Evolutionary conservation across 2,113 vertebrate species (phyloP).

Genomic region (Channa argus): DNA sequence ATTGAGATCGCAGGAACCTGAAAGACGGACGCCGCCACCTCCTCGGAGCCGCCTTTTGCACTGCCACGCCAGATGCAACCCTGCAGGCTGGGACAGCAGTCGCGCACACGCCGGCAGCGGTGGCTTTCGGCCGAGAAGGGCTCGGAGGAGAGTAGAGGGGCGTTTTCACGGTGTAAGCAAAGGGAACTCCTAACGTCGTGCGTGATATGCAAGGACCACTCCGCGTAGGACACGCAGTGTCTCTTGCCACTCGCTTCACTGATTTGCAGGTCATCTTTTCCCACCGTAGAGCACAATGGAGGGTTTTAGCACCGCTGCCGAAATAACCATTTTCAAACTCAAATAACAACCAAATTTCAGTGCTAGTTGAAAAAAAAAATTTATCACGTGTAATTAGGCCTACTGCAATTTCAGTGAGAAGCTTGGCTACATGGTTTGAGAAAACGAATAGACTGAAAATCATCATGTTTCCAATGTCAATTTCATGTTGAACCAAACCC

Average conservation of each 20-base stretch:
- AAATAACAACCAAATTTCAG: not conserved
- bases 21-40: conserved; percentile 68
- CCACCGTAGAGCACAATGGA: not conserved
- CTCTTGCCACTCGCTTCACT: conserved; percentile 6
- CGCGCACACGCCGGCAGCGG: conserved; percentile 61
- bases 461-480: not conserved
- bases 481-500: not conserved
- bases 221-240: conserved; percentile 57
- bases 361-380: not conserved
- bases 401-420: too few relatives aligned
- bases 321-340: not conserved
- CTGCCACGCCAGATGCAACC: conserved; percentile 60
- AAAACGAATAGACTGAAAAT: too few relatives aligned
- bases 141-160: conserved; percentile 69
- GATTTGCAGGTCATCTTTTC: conserved; percentile 25
- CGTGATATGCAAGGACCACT: conserved; percentile 61
- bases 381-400: too few relatives aligned
- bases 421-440: too few relatives aligned
- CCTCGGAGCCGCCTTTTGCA: conserved; percentile 59
- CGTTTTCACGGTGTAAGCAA: conserved; percentile 69
- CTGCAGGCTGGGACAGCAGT: conserved; percentile 64
- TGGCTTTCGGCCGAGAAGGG: conserved; percentile 50
- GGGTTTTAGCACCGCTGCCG: not conserved
- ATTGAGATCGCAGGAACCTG: conserved; percentile 65
- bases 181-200: conserved; percentile 79